Percentiles rank a stretch among this genome's conserved stretches.
Conservation (phyloP, 2,888 invertebrate species). For the Ornithoptera priamus region DNA sequence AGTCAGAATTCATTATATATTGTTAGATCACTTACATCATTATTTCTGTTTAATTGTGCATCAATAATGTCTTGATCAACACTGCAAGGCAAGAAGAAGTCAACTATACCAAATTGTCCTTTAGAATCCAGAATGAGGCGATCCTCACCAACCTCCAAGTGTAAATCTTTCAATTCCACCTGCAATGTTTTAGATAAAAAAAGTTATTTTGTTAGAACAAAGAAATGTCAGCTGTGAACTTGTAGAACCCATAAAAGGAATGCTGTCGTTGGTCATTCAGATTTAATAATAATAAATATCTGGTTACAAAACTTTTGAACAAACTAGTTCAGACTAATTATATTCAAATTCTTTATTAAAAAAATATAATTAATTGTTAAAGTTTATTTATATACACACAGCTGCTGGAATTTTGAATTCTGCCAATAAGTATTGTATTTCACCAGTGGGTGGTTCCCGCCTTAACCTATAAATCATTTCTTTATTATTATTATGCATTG, state of each 20-base stretch:
- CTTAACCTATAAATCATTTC: conserved; percentile 81
- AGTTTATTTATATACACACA: conserved; percentile 57
- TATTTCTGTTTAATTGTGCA: conserved; percentile 67
- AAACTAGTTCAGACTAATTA: no score
- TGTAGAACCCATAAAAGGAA: no score
- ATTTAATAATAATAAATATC: no score
- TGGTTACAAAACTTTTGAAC: no score
- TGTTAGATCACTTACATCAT: conserved; percentile 56
- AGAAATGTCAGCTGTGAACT: no score
- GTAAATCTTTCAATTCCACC: conserved; percentile 82
- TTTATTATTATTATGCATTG: conserved; percentile 46
- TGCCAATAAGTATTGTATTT: conserved; percentile 77
- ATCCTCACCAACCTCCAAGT: conserved; percentile 87
- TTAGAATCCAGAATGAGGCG: conserved; percentile 84
- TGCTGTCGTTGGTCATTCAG: no score
- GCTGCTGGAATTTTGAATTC: conserved; percentile 82
- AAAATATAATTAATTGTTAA: no score
- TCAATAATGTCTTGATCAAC: conserved; percentile 80
- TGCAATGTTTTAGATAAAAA: conserved; percentile 42
- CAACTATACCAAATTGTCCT: conserved; percentile 81
- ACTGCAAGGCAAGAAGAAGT: conserved; percentile 84
- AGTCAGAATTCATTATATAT: not conserved
- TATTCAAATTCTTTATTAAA: no score
- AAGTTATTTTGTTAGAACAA: not conserved
- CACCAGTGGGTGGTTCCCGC: conserved; percentile 77